Conservation (phyloP, 2,797 vertebrate genomes). For the Eulemur rubriventer region DNA sequence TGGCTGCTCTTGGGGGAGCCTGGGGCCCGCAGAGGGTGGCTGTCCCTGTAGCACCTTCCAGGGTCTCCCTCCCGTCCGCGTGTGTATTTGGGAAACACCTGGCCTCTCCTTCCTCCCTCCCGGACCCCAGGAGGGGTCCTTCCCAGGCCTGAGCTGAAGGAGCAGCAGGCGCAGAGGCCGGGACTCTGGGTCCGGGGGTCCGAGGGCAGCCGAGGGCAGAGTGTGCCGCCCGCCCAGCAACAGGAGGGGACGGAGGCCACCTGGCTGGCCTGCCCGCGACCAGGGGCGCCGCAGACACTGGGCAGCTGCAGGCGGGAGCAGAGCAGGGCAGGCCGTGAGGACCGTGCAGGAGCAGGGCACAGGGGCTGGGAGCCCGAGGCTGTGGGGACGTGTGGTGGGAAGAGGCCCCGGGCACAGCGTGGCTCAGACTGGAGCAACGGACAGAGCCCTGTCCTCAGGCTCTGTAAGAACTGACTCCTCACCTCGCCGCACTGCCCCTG, state of each 20-base stretch:
- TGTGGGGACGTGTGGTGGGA: neutral
- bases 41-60: rapidly evolving
- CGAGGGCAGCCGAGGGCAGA: neutral
- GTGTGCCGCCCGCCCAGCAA: neutral
- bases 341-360: neutral
- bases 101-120: neutral
- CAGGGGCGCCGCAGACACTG: neutral
- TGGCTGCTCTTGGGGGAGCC: neutral
- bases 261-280: neutral
- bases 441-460: neutral
- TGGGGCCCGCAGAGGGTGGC: neutral
- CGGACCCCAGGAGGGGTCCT: rapidly evolving
- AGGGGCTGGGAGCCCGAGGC: neutral
- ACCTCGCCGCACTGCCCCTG: rapidly evolving
- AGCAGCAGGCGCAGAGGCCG: neutral
- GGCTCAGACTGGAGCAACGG: neutral
- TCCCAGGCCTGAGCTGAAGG: neutral
- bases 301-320: too few relatives aligned
- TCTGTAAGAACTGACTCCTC: rapidly evolving
- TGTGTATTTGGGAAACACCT: neutral
- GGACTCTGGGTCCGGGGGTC: neutral
- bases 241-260: neutral
- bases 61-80: rapidly evolving
- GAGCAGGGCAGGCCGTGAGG: neutral
- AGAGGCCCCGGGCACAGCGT: neutral